Evolutionary conservation across 1,140 invertebrate genomes (phyloP).

Genomic region (Macrosteles quadrilineatus): DNA sequence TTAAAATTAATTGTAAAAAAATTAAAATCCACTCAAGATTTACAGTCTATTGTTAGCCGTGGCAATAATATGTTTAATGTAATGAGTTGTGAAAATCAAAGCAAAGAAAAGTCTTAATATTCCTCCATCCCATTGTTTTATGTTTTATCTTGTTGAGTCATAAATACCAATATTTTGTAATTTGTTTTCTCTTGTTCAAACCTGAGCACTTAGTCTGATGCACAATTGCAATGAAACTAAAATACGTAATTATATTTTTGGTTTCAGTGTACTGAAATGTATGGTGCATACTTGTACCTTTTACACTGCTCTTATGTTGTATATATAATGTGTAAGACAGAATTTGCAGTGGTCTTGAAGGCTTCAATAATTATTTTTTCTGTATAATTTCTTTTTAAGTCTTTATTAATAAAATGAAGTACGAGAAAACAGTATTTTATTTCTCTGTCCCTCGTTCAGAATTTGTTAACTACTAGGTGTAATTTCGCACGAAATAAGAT

Average conservation of each 20-base stretch:
- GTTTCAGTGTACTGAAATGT: slow-evolving; percentile 7
- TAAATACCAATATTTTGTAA: neutral
- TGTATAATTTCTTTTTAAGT: slow-evolving; percentile 17
- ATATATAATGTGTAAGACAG: slow-evolving; percentile 12
- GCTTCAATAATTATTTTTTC: slow-evolving; percentile 15
- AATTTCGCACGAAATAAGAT: no score
- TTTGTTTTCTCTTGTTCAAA: neutral
- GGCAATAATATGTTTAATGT: slow-evolving; percentile 1
- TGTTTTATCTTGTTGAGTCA: neutral
- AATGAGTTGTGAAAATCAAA: neutral
- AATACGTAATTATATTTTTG: slow-evolving; percentile 15
- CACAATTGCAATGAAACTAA: slow-evolving; percentile 12
- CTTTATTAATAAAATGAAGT: slow-evolving; percentile 15
- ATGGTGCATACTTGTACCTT: slow-evolving; percentile 9
- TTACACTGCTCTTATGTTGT: slow-evolving; percentile 8
- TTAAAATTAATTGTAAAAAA: neutral
- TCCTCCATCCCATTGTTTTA: neutral
- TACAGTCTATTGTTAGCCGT: no score
- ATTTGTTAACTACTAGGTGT: no score
- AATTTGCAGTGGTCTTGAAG: slow-evolving; percentile 13
- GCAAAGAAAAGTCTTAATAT: neutral
- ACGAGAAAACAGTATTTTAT: neutral
- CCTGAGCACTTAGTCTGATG: neutral
- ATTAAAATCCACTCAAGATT: no score
- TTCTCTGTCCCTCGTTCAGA: neutral